Base-by-base conservation (phyloP, 2,888 invertebrate genomes). In the Eristalinus sepulchralis region DNA sequence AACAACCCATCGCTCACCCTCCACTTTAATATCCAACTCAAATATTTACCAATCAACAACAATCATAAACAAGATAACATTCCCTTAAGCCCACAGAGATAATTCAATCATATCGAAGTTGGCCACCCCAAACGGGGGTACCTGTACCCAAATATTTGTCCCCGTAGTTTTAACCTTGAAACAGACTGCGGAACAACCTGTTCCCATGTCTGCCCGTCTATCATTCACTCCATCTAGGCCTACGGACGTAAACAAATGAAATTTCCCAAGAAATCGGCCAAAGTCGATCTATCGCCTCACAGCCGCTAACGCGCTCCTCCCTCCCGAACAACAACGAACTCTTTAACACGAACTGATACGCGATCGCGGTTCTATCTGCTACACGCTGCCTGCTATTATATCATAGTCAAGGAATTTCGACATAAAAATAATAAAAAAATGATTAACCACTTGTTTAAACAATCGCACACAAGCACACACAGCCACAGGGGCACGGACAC, bases 311-410 rank as follows among this genome's bases (percentile, higher is more conserved):
- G n/a, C 6, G 24, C 27, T 66, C 27, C 27, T 4, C 36, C n/a
- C 17, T 47, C 17, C n/a, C 47, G 53, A 20, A 31, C 67, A 22
- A 31, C 67, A 53, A 4, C 17, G 31, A 17, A 31, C 31, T 53
- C 20, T 47, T 67, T 53, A 31, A 53, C 53, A 67, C 9, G 63
- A 24, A 64, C 22, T 39, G 63, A 39, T 24, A 64, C 36, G 36
- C 36, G 17, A 64, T 36, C 63, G 36, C 10, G 2, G 39, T 17
- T 64, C 39, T 39, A 64, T 17, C 22, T 36, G 22, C 36, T 24
- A 64, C 36, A 33, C 4, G 17, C 47, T 47, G 47, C 17, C 17
- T 17, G 2, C 17, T 47, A 47, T 47, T 47, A 17, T 47, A 47
- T 47, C 47, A 47, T 47, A 47, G 47, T 47, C 47, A 47, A 47